Conservation (phyloP, 23 tunicate genomes). For the Ascidia mentula region DNA sequence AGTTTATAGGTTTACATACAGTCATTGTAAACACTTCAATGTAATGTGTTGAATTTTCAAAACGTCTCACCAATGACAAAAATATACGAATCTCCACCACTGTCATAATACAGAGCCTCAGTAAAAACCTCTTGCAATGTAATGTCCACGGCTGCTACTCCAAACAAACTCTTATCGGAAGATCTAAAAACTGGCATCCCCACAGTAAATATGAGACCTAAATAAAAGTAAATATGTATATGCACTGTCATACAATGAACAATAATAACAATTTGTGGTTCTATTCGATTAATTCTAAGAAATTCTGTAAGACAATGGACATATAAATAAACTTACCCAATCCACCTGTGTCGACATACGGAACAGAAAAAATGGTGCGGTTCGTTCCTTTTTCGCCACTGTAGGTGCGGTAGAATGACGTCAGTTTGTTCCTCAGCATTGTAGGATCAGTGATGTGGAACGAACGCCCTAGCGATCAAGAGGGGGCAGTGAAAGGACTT, state of each 20-base stretch:
- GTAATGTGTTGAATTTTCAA: not conserved
- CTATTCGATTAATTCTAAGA: not conserved
- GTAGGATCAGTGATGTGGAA: slow-evolving; percentile 13
- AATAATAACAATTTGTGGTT: not conserved
- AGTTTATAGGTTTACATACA: not conserved
- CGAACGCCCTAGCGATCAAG: not conserved
- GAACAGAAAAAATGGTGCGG: slow-evolving; percentile 41
- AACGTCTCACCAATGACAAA: slow-evolving; percentile 42
- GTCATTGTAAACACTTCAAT: too few relatives aligned
- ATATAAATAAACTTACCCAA: slow-evolving; percentile 18
- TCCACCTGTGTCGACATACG: slow-evolving; percentile 51
- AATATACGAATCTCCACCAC: slow-evolving; percentile 27
- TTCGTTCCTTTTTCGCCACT: not conserved
- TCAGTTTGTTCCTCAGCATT: slow-evolving; percentile 9
- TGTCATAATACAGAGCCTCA: slow-evolving; percentile 27
- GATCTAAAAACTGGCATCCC: slow-evolving; percentile 18
- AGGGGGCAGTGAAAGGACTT: too few relatives aligned
- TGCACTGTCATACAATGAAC: too few relatives aligned
- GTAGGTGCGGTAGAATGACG: slow-evolving; percentile 19
- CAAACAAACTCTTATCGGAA: slow-evolving; percentile 6
- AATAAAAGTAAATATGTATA: not conserved
- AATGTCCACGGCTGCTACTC: slow-evolving; percentile 42
- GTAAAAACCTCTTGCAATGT: slow-evolving; percentile 24
- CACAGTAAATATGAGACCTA: slow-evolving; percentile 51
- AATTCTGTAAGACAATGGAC: not conserved